Percentiles rank a stretch among this genome's conserved stretches.
These are phyloP conservation scores for Subacronicta megacephala DNA, from an alignment of 2,888 invertebrate genomes.

Conservation along the genomic window DNA sequence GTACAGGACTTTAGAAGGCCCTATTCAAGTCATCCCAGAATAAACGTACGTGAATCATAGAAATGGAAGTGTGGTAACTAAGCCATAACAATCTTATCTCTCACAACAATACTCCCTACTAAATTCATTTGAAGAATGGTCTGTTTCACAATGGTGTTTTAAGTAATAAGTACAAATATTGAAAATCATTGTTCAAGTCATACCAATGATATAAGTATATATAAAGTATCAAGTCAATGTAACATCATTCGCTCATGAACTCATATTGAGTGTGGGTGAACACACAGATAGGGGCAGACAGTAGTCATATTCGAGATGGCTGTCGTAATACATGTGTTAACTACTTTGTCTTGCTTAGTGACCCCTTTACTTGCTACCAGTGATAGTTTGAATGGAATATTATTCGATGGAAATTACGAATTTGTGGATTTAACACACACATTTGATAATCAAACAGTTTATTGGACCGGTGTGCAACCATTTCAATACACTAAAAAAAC, in stretches of 20 bases:
- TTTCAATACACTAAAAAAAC: slow-evolving; percentile 70
- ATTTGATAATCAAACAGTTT: slow-evolving; percentile 71
- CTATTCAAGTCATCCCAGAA: background rate
- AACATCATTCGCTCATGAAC: background rate
- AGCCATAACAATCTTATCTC: slow-evolving; percentile 1
- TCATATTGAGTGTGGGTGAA: background rate
- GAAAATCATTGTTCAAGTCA: background rate
- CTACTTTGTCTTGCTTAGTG: slow-evolving; percentile 30
- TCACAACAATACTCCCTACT: background rate
- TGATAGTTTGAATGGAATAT: slow-evolving; percentile 61
- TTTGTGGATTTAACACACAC: slow-evolving; percentile 75
- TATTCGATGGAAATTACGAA: slow-evolving; percentile 71
- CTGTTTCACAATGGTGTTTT: slow-evolving; percentile 1
- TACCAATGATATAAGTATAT: background rate
- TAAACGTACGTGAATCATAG: slow-evolving; percentile 10
- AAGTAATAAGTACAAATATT: slow-evolving; percentile 1
- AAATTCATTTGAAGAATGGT: background rate
- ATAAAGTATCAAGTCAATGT: background rate
- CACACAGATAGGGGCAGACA: background rate
- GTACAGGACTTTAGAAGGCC: no score
- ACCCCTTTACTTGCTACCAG: slow-evolving; percentile 32
- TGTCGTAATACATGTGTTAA: slow-evolving; percentile 35
- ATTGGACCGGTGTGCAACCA: slow-evolving; percentile 65
- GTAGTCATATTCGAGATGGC: slow-evolving; percentile 57
- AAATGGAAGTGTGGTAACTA: background rate